A percentile compares a stretch with the other conserved stretches of the same genome.
Evolutionary conservation across 2,888 invertebrate genomes (phyloP).

Genomic region (Ophion slaviceki): DNA sequence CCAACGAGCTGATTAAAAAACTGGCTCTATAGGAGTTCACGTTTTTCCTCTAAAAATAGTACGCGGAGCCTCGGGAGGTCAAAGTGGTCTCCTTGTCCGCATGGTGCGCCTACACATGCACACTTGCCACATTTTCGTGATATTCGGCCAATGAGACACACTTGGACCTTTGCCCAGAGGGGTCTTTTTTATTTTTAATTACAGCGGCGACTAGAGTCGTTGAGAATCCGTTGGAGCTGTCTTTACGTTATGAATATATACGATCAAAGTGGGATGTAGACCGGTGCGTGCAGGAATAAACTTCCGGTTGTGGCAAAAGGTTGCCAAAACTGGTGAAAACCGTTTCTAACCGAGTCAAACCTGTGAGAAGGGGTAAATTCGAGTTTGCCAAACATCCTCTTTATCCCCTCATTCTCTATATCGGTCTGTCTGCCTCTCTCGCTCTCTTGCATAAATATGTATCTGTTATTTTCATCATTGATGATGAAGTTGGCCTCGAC

Average conservation of each 20-base stretch:
- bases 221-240: neutral
- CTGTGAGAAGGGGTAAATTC: neutral
- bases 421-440: neutral
- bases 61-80: too few relatives aligned
- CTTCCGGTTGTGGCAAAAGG: conserved; percentile 44
- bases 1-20: too few relatives aligned
- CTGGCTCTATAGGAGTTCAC: too few relatives aligned
- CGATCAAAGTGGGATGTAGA: conserved; percentile 3
- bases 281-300: conserved; percentile 1
- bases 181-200: conserved; percentile 6
- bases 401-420: neutral
- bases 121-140: neutral
- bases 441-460: neutral
- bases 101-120: too few relatives aligned
- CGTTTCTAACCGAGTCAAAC: conserved; percentile 39
- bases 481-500: conserved; percentile 15
- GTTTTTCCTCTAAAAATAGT: too few relatives aligned
- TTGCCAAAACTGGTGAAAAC: conserved; percentile 43
- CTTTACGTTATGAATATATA: neutral
- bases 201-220: neutral
- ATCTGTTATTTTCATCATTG: conserved; percentile 29
- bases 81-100: too few relatives aligned
- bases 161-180: conserved; percentile 25
- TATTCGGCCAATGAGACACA: neutral
- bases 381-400: conserved; percentile 39